phyloP scores from a whole-genome alignment of 35 echinoderm and acorn worm species.

The Holothuria glaberrima region DNA sequence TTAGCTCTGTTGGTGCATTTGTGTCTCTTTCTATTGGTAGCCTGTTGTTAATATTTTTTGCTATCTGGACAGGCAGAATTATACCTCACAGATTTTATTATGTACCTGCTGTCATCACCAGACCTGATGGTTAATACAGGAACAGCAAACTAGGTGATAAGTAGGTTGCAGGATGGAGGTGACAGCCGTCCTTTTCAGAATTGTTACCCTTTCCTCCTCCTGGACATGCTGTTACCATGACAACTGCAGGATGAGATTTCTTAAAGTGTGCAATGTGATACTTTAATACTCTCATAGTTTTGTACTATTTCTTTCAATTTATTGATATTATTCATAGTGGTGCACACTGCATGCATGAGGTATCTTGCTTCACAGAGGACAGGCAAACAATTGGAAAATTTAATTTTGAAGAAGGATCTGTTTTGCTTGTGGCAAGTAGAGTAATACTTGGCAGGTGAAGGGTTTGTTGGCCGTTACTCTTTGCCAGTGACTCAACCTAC shows the following conservation, averaged over 20 bases:
- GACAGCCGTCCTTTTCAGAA: slow-evolving; percentile 19
- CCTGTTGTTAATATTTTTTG: too few relatives aligned
- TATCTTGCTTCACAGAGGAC: not conserved
- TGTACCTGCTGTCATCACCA: too few relatives aligned
- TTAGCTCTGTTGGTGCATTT: too few relatives aligned
- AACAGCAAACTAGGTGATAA: not conserved
- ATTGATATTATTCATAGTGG: slow-evolving; percentile 43
- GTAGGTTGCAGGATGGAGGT: slow-evolving; percentile 45
- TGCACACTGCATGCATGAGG: slow-evolving; percentile 20
- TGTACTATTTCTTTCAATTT: slow-evolving; percentile 45
- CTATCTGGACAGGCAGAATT: too few relatives aligned
- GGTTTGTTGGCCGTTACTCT: slow-evolving; percentile 36
- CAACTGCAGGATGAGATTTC: not conserved
- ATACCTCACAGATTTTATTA: too few relatives aligned
- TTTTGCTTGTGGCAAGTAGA: not conserved
- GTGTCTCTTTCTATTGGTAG: too few relatives aligned
- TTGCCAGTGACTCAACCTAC: slow-evolving; percentile 44
- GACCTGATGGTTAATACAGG: not conserved
- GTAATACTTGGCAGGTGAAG: slow-evolving; percentile 6
- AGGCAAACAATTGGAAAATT: slow-evolving; percentile 38
- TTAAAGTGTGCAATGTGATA: slow-evolving; percentile 44
- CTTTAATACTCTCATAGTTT: not conserved
- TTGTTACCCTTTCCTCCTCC: slow-evolving; percentile 40
- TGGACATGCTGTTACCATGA: slow-evolving; percentile 30
- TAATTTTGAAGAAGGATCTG: slow-evolving; percentile 31